Conservation (phyloP, 2,113 vertebrate genomes). For the Tragelaphus strepsiceros region DNA sequence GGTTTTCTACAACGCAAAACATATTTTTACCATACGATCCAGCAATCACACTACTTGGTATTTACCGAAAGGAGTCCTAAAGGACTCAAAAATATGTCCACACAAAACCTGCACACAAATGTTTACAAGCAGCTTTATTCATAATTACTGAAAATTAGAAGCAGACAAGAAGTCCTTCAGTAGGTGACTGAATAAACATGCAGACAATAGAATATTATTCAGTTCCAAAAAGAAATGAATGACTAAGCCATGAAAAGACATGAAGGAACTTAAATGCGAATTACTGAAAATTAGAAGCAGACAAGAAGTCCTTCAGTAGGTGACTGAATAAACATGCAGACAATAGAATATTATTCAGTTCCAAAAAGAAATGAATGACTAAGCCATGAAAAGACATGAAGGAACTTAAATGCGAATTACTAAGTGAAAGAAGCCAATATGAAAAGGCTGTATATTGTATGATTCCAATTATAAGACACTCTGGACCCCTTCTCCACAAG, state of each 20-base stretch:
- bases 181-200: neutral
- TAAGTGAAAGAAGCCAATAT: neutral
- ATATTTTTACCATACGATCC: neutral
- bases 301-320: neutral
- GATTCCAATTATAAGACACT: neutral
- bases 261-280: neutral
- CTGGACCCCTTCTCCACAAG: neutral
- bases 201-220: neutral
- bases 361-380: neutral
- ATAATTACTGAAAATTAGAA: neutral
- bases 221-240: neutral
- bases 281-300: neutral
- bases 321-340: neutral
- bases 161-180: neutral
- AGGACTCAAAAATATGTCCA: neutral
- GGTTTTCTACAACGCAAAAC: neutral
- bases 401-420: neutral
- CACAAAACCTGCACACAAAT: neutral
- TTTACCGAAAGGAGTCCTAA: neutral
- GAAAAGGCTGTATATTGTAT: neutral
- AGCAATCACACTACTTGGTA: neutral
- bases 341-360: neutral
- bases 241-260: neutral
- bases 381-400: neutral
- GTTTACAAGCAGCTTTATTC: neutral